These are phyloP conservation scores for Exephanes ischioxanthus DNA, from an alignment of 2,888 invertebrate genomes.

Conservation along the genomic window DNA sequence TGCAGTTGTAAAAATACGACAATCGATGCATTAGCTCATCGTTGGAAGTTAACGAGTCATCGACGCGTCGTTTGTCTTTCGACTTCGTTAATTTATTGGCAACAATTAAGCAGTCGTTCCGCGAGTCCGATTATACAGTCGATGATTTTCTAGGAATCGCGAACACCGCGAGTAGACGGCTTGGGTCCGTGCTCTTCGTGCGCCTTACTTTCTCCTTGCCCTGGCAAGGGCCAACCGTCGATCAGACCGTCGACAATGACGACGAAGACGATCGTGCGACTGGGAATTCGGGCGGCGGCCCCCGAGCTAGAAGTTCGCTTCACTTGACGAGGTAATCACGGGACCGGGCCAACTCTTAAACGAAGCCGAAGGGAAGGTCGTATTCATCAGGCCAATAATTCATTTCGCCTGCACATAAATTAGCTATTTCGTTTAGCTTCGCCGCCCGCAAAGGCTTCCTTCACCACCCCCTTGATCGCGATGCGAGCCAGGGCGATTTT, in stretches of 20 bases:
- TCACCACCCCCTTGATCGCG: neutral
- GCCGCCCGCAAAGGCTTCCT: slow-evolving; percentile 53
- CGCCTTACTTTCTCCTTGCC: slow-evolving; percentile 38
- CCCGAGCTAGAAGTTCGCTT: slow-evolving; percentile 47
- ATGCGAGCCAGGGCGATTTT: neutral
- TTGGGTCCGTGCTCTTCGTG: neutral
- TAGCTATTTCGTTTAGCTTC: slow-evolving; percentile 67
- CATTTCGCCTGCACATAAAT: slow-evolving; percentile 72
- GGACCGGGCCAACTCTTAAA: slow-evolving; percentile 69
- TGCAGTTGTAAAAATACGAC: neutral
- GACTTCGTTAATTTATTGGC: slow-evolving; percentile 22
- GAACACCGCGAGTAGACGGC: neutral
- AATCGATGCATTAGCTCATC: slow-evolving; percentile 1
- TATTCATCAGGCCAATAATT: slow-evolving; percentile 74
- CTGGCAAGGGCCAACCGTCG: slow-evolving; percentile 51
- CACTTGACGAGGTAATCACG: slow-evolving; percentile 71
- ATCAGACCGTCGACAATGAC: slow-evolving; percentile 54
- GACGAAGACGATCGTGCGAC: slow-evolving; percentile 60
- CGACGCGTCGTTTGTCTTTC: neutral
- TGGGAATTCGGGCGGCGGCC: slow-evolving; percentile 24
- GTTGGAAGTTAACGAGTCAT: slow-evolving; percentile 20
- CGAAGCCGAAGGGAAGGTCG: slow-evolving; percentile 72
- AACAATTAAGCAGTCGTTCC: slow-evolving; percentile 13
- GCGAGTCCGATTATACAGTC: slow-evolving; percentile 15
- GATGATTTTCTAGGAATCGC: slow-evolving; percentile 43